Conservation (phyloP, 2,888 invertebrate species). For the Mythimna loreyi region DNA sequence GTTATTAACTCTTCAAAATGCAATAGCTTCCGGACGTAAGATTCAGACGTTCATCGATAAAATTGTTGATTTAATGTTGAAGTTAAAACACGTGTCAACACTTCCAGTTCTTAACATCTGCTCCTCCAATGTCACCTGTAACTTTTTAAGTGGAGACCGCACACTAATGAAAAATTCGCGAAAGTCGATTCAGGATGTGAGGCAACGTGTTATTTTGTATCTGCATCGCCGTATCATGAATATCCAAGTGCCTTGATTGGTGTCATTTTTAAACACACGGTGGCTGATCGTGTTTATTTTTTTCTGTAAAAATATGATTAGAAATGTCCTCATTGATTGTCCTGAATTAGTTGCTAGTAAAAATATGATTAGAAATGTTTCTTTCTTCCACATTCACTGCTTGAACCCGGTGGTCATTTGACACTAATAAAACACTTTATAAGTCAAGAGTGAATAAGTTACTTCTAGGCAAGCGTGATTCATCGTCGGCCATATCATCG, state of each 20-base stretch:
- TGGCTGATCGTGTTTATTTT: slow-evolving; percentile 2
- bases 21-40: slow-evolving; percentile 48
- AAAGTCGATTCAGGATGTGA: slow-evolving; percentile 57
- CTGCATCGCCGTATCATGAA: slow-evolving; percentile 51
- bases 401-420: no score
- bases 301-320: not conserved
- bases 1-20: slow-evolving; percentile 63
- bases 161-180: slow-evolving; percentile 62
- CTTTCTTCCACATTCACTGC: no score
- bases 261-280: slow-evolving; percentile 33
- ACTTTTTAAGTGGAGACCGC: slow-evolving; percentile 58
- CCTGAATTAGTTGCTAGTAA: no score
- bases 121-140: slow-evolving; percentile 63
- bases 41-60: slow-evolving; percentile 47
- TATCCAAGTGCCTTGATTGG: slow-evolving; percentile 52
- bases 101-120: slow-evolving; percentile 71
- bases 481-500: no score
- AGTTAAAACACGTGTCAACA: slow-evolving; percentile 68
- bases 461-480: no score
- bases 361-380: no score
- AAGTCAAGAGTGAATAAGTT: no score
- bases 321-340: no score
- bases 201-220: slow-evolving; percentile 56
- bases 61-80: slow-evolving; percentile 63
- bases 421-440: no score